phyloP scores from a whole-genome alignment of 37 sponge, comb jelly and placozoan genomes.

The Chondrilla cf. caribensis region DNA sequence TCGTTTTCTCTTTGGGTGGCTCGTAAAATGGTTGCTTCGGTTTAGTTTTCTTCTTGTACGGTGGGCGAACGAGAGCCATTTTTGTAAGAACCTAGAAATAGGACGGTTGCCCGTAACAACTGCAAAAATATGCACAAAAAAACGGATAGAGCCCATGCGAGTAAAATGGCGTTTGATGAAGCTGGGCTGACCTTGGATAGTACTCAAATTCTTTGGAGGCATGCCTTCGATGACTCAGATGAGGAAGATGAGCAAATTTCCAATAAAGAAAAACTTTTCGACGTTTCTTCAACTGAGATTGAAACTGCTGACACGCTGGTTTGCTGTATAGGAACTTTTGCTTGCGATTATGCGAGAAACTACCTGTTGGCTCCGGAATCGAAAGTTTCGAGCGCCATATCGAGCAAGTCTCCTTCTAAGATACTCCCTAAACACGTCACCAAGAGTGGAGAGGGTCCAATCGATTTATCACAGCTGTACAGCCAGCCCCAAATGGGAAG shows the following conservation, averaged over 20 bases:
- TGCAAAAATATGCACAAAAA: background rate
- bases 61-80: conserved; percentile 2
- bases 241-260: background rate
- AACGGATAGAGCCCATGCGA: background rate
- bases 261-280: background rate
- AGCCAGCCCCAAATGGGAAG: background rate
- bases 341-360: background rate
- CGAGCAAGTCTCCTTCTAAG: too few species aligned
- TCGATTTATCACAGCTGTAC: background rate
- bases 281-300: background rate
- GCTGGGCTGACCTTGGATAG: conserved; percentile 3
- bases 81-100: background rate
- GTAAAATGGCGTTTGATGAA: conserved; percentile 22
- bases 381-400: background rate
- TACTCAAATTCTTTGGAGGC: background rate
- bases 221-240: conserved; percentile 1
- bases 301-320: background rate
- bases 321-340: background rate
- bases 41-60: background rate
- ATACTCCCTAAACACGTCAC: background rate
- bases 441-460: background rate
- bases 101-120: background rate
- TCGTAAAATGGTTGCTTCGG: background rate
- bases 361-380: background rate
- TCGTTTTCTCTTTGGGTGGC: conserved; percentile 25